These are phyloP conservation scores for Crotalus tigris DNA, from an alignment of 2,113 vertebrate genomes.

Conservation along the genomic window DNA sequence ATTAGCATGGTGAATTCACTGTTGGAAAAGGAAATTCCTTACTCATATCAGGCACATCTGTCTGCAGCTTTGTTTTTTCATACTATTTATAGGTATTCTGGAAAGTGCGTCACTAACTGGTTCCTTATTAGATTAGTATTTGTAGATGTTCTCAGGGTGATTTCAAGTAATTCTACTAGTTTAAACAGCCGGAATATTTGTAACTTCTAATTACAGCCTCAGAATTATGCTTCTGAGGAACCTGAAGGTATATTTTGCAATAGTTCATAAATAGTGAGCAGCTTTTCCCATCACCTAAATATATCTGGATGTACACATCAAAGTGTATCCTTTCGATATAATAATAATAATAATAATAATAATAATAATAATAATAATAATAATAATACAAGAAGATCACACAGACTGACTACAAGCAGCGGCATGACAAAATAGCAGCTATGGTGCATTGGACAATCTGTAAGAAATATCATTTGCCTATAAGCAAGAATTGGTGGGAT, in stretches of 20 bases:
- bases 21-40: neutral
- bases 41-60: neutral
- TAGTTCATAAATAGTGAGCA: neutral
- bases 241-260: neutral
- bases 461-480: too few species aligned
- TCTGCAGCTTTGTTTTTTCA: neutral
- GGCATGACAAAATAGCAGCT: too few species aligned
- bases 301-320: neutral
- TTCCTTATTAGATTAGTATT: neutral
- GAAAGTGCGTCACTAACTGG: neutral
- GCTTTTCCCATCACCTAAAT: neutral
- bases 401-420: too few species aligned
- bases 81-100: conserved; percentile 10
- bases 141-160: neutral
- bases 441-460: too few species aligned
- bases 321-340: neutral
- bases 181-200: neutral
- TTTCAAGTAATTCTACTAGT: neutral
- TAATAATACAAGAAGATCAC: too few species aligned
- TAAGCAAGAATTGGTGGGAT: too few species aligned
- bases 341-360: too few species aligned
- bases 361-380: too few species aligned
- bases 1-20: neutral
- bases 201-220: neutral
- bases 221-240: neutral